A percentile compares a stretch with the other conserved stretches of the same genome.
These are phyloP conservation scores for Kryphioiulus occultus DNA, from an alignment of 2,888 invertebrate genomes.

Conservation along the genomic window DNA sequence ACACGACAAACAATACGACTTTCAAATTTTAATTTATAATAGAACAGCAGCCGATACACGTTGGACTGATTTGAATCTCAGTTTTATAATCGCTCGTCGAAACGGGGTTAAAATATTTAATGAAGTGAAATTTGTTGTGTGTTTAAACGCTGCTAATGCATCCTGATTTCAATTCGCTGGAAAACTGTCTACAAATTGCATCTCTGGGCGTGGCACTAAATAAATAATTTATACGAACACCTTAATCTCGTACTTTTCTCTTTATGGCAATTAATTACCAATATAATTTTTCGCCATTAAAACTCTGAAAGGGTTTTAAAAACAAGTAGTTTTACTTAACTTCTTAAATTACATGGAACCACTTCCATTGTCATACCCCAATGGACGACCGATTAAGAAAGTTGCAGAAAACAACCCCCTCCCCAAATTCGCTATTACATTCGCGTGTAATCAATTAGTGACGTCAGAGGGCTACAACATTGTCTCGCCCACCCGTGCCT, in stretches of 20 bases:
- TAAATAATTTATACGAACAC: background rate
- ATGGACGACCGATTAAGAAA: no score
- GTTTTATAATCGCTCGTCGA: background rate
- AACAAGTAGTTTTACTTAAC: background rate
- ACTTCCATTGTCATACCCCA: background rate
- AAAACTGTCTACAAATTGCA: background rate
- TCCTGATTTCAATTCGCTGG: background rate
- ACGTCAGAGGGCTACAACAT: background rate
- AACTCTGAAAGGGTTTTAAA: background rate
- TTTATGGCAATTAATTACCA: slow-evolving; percentile 26
- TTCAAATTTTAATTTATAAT: no score
- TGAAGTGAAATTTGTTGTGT: background rate
- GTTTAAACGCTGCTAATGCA: background rate
- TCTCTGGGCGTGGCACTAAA: background rate
- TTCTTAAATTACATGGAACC: background rate
- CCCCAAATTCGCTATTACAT: no score
- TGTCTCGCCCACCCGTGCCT: background rate
- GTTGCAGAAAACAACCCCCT: no score
- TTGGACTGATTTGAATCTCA: no score
- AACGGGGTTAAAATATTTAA: background rate
- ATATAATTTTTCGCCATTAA: background rate
- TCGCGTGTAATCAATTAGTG: background rate
- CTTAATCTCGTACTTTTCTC: background rate
- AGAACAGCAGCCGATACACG: no score
- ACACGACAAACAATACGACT: no score